Evolutionary conservation across 2,888 invertebrate genomes (phyloP).

Genomic region (Cephalotes varians): DNA sequence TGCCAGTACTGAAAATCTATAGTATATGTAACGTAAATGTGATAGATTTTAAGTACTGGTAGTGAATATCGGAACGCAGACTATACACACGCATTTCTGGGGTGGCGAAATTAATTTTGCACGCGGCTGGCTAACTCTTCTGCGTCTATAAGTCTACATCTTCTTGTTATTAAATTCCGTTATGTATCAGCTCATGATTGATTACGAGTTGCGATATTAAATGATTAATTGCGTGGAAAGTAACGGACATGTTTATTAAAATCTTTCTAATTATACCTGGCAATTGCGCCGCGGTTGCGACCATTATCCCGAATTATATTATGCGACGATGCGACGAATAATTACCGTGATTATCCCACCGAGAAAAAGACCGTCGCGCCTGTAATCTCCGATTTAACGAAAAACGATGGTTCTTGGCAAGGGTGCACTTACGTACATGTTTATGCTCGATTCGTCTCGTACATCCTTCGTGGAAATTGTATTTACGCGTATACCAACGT

Average conservation of each 20-base stretch:
- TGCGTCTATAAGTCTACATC: no score
- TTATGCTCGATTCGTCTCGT: constrained; percentile 9
- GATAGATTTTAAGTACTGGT: no score
- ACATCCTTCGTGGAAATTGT: constrained; percentile 19
- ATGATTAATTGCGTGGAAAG: constrained; percentile 56
- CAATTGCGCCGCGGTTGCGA: constrained; percentile 31
- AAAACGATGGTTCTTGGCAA: constrained; percentile 52
- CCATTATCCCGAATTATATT: constrained; percentile 36
- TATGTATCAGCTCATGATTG: not conserved
- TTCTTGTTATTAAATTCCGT: not conserved
- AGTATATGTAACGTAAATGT: no score
- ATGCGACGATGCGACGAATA: constrained; percentile 56
- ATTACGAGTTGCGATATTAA: not conserved
- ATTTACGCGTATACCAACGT: not conserved
- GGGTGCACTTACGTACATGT: constrained; percentile 36
- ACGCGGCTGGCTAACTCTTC: no score
- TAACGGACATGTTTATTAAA: constrained; percentile 51
- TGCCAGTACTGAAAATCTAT: no score
- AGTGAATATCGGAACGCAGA: no score
- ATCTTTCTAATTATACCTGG: constrained; percentile 40
- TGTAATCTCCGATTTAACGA: constrained; percentile 52
- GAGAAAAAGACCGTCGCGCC: not conserved
- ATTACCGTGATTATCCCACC: constrained; percentile 41
- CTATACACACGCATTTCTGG: no score
- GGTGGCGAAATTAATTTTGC: no score